Conservation (phyloP, 2,113 vertebrate genomes). For the Tenebrosternarchus preto region DNA sequence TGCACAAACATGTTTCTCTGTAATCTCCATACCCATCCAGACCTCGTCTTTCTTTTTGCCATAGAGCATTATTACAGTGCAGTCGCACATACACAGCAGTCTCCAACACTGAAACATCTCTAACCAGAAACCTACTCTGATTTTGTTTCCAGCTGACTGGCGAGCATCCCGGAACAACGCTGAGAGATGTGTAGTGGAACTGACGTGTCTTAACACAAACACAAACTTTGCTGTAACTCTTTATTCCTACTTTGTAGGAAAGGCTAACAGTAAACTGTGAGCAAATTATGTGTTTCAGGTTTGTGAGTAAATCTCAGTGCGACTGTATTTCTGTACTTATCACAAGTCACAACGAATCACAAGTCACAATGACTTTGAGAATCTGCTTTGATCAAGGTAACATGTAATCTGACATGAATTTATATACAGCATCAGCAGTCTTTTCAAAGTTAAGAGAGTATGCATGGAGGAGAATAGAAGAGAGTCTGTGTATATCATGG, state of each 20-base stretch:
- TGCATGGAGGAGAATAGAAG: no score
- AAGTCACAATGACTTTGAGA: slow-evolving; percentile 1
- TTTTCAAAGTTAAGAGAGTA: background rate
- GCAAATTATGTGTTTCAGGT: background rate
- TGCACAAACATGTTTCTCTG: background rate
- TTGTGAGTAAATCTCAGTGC: background rate
- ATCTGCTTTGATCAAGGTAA: background rate
- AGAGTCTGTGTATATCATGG: background rate
- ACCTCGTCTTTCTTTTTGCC: background rate
- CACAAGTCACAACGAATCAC: slow-evolving; percentile 20
- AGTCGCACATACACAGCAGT: background rate
- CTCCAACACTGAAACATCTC: slow-evolving; percentile 10
- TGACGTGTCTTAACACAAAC: background rate
- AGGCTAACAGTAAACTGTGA: slow-evolving; percentile 37
- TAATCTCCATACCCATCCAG: background rate
- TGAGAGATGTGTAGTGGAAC: background rate
- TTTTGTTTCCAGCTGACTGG: slow-evolving; percentile 28
- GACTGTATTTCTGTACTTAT: slow-evolving; percentile 30
- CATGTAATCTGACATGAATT: slow-evolving; percentile 43
- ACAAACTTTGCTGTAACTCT: slow-evolving; percentile 22
- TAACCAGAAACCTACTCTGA: background rate
- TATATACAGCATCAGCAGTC: slow-evolving; percentile 12
- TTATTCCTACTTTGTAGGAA: slow-evolving; percentile 25
- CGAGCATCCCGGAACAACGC: slow-evolving; percentile 13
- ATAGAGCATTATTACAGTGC: background rate